Evolutionary conservation across 2,113 vertebrate genomes (phyloP).

Genomic region (Erinaceus europaeus): DNA sequence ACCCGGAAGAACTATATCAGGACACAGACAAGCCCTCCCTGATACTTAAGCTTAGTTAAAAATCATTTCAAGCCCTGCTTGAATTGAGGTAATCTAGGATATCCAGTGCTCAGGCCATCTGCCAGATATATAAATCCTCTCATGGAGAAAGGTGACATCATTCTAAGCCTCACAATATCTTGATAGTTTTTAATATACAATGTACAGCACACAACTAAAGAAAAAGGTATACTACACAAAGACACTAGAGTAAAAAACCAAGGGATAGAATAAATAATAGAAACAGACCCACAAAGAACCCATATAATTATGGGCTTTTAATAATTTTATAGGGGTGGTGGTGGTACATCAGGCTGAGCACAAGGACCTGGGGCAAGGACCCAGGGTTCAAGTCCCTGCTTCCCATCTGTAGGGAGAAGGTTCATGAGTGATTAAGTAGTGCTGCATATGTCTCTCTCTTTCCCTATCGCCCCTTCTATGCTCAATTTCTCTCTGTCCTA

Average conservation of each 20-base stretch:
- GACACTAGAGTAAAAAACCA: background rate
- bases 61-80: background rate
- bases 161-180: background rate
- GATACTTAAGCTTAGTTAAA: background rate
- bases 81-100: background rate
- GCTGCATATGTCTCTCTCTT: too few relatives aligned
- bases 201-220: background rate
- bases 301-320: background rate
- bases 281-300: background rate
- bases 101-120: background rate
- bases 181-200: background rate
- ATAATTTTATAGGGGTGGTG: too few relatives aligned
- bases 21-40: background rate
- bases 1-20: background rate
- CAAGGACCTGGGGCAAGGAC: too few relatives aligned
- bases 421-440: too few relatives aligned
- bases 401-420: too few relatives aligned
- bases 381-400: too few relatives aligned
- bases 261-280: background rate
- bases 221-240: background rate
- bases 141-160: background rate
- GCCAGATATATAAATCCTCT: conserved; percentile 26
- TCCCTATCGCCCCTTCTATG: too few relatives aligned
- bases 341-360: too few relatives aligned
- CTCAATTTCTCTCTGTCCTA: too few relatives aligned